A percentile compares a stretch with the other conserved stretches of the same genome.
Evolutionary conservation across 2,113 vertebrate species (phyloP).

Genomic region (Hippocampus zosterae): DNA sequence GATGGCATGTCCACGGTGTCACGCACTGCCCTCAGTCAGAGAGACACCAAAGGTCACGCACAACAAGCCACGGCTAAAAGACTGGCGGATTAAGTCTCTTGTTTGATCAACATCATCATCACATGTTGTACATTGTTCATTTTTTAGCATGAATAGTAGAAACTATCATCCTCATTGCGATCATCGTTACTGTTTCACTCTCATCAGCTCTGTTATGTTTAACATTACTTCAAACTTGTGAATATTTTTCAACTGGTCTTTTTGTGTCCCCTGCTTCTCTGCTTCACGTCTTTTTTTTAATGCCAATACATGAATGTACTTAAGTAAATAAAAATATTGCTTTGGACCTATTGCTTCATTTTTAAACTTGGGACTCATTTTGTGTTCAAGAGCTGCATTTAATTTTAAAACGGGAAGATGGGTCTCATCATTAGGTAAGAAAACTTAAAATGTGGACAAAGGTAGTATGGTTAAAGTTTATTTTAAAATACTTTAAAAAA

Average conservation of each 20-base stretch:
- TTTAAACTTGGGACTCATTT: not conserved
- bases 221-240: not conserved
- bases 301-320: not conserved
- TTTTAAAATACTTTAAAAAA: too few relatives aligned
- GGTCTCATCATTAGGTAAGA: too few relatives aligned
- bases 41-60: constrained; percentile 38
- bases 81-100: constrained; percentile 50
- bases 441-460: too few relatives aligned
- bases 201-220: not conserved
- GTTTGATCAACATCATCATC: constrained; percentile 1
- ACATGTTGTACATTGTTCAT: not conserved
- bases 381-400: not conserved
- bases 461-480: too few relatives aligned
- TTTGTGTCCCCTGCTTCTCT: not conserved
- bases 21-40: constrained; percentile 73
- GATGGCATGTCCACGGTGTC: constrained; percentile 88
- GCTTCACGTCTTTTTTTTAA: not conserved
- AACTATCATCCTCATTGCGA: not conserved
- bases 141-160: not conserved
- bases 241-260: not conserved
- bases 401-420: too few relatives aligned
- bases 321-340: not conserved
- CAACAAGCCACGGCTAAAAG: constrained; percentile 65
- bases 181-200: not conserved
- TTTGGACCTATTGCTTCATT: not conserved